Evolutionary conservation across 2,113 vertebrate genomes (phyloP).

Genomic region (Cisticola juncidis): DNA sequence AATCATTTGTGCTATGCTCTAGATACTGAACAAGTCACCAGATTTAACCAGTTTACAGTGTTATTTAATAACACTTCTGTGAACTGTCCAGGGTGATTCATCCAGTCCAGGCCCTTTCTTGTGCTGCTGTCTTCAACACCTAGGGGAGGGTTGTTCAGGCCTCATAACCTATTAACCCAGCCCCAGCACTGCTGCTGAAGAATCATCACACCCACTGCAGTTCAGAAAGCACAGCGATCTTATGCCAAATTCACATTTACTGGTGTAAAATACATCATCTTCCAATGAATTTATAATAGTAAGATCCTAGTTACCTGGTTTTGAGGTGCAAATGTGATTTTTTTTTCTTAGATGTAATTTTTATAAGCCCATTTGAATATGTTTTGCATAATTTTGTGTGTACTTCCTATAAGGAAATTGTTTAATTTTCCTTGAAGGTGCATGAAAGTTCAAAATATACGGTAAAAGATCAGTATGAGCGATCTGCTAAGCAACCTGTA

Average conservation of each 20-base stretch:
- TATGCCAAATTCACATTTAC: neutral
- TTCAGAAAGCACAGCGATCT: neutral
- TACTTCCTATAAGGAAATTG: conserved; percentile 25
- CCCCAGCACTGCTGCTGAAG: neutral
- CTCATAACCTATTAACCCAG: neutral
- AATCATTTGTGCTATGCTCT: neutral
- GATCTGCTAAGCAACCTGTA: conserved; percentile 6
- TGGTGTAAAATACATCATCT: neutral
- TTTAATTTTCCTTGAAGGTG: conserved; percentile 43
- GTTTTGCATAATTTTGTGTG: conserved; percentile 35
- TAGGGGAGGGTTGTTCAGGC: neutral
- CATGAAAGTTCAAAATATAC: conserved; percentile 29
- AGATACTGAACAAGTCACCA: neutral
- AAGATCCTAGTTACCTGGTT: conserved; percentile 14
- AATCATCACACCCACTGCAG: neutral
- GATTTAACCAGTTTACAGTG: neutral
- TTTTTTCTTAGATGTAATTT: conserved; percentile 26
- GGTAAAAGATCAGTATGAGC: neutral
- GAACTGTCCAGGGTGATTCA: neutral
- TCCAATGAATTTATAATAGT: conserved; percentile 5
- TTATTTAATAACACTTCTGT: neutral
- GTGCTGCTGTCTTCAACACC: neutral
- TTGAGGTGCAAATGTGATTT: conserved; percentile 32
- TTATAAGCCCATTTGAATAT: conserved; percentile 23
- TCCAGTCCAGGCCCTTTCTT: neutral